Conservation (phyloP, 1,140 invertebrate genomes). For the Sitobion miscanthi region DNA sequence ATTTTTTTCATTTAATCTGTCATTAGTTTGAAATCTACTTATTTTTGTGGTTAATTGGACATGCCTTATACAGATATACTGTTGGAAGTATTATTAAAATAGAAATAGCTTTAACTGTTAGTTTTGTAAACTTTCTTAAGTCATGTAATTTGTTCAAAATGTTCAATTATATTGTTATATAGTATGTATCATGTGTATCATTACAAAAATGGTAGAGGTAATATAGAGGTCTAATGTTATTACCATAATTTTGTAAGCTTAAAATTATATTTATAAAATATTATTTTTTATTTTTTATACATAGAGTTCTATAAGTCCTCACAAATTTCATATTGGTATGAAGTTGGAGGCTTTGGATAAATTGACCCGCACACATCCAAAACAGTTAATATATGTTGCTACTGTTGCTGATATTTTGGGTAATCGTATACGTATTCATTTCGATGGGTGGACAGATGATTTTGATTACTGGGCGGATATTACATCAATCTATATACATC, state of each 20-base stretch:
- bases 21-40: not conserved
- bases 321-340: conserved; percentile 80
- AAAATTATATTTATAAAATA: not conserved
- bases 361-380: conserved; percentile 80
- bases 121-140: not conserved
- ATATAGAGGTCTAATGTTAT: not conserved
- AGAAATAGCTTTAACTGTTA: not conserved
- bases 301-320: not conserved
- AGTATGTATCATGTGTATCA: no score
- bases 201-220: no score
- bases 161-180: not conserved
- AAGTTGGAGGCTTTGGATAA: conserved; percentile 95
- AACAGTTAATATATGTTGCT: conserved; percentile 74
- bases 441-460: conserved; percentile 92
- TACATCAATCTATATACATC: conserved; percentile 90
- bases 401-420: conserved; percentile 84
- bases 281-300: not conserved
- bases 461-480: conserved; percentile 95
- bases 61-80: not conserved
- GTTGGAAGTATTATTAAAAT: not conserved
- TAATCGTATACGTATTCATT: conserved; percentile 86
- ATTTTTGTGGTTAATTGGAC: not conserved
- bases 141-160: no score
- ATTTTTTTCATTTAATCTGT: not conserved
- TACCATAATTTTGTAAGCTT: not conserved